These are phyloP conservation scores for Uropsilus gracilis DNA, from an alignment of 2,113 vertebrate genomes.

Conservation along the genomic window DNA sequence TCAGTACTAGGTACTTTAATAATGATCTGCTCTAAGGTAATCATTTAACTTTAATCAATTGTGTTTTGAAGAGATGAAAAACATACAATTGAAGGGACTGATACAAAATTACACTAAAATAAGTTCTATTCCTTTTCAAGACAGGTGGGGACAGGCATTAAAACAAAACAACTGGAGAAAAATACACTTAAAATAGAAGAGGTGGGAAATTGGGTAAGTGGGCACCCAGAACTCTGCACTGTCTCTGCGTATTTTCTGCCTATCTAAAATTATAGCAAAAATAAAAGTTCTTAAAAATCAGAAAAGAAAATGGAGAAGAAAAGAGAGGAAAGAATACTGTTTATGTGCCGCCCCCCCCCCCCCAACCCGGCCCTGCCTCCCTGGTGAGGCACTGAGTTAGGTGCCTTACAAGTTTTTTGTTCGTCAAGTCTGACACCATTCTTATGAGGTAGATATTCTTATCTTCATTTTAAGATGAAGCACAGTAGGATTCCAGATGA, in stretches of 20 bases:
- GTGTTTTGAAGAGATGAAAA: not conserved
- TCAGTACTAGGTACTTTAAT: not conserved
- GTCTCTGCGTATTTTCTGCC: not conserved
- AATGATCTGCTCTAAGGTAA: not conserved
- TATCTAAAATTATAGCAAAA: not conserved
- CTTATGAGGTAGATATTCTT: not conserved
- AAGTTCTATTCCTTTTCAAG: not conserved
- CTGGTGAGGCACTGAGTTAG: not conserved
- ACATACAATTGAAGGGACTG: not conserved
- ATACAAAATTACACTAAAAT: not conserved
- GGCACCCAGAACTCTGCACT: not conserved
- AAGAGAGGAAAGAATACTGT: not conserved
- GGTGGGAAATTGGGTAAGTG: not conserved
- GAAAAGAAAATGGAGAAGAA: not conserved
- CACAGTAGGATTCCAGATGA: not conserved
- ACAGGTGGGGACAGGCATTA: not conserved
- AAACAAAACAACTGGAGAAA: not conserved
- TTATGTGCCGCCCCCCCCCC: not conserved
- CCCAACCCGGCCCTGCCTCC: too few species aligned
- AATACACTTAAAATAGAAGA: not conserved
- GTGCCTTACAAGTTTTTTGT: not conserved
- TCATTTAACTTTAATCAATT: not conserved
- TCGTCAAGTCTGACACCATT: conserved; percentile 32
- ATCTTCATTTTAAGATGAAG: conserved; percentile 40
- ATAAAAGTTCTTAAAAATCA: conserved; percentile 2